Evolutionary conservation across 2,797 vertebrate species (phyloP), one percentile per base, ranked within the genome.

Genomic region (Toxotes lorentzi): DNA sequence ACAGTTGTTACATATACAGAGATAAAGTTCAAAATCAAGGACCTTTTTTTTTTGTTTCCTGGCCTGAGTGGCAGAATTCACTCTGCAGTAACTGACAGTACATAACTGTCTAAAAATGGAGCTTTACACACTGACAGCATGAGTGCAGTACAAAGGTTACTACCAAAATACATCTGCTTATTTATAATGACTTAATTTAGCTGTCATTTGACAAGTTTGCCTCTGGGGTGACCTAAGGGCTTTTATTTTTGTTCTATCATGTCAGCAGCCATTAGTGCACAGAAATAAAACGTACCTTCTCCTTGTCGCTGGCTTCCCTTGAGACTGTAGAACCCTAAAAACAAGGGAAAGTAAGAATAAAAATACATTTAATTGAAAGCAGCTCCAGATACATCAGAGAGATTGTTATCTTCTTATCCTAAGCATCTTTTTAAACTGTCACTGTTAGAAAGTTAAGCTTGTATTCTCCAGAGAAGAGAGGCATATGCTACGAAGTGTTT

Each of bases 301-400:
- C 97, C 85, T 98, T 98, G 89, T 98, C 97, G 13, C 97, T 98
- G 43, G 97, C 97, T 96, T 98, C 97, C 93, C 97, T 96, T 51
- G 97, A 96, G 72, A 98, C 97, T 0, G 97, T 98, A 58, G 97
- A 98, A 81, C 97, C 97, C 97, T 98, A 78, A 21, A 66, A 66
- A 84, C 4, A 32, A 76, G n/a, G n/a, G 73, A 81, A 83, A 81
- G 80, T 53, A 21, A 34, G 75, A 75, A 50, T 57, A 76, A 73
- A 90, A 88, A 86, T 84, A 86, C 78, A 82, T 60, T 56, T 40
- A 56, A 68, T 13, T 58, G 32, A 83, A 81, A 77, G 65, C 24
- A n/a, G 82, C 62, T 64, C n/a, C 4, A 70, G 60, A 58, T 1
- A 74, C 65, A 78, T 84, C 53, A 85, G 48, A 84, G 58, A 56